A percentile compares a stretch with the other conserved stretches of the same genome.
These are phyloP conservation scores for Molorchus minor DNA, from an alignment of 2,888 invertebrate genomes.

Conservation along the genomic window DNA sequence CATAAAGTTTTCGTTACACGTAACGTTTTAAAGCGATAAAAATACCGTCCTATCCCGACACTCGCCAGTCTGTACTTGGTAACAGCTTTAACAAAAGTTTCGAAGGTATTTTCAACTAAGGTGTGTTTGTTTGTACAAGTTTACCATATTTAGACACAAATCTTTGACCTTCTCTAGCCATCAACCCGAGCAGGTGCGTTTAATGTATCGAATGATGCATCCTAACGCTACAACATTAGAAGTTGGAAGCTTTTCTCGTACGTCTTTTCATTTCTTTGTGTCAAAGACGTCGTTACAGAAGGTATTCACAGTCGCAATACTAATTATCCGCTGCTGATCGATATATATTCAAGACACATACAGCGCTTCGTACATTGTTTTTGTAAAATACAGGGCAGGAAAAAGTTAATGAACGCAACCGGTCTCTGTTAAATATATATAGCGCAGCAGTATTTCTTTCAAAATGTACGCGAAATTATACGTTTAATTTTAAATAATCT, in stretches of 20 bases:
- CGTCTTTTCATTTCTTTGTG: background rate
- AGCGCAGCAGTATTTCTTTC: no score
- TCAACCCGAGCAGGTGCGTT: slow-evolving; percentile 13
- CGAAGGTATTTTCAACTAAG: slow-evolving; percentile 37
- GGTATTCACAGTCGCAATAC: slow-evolving; percentile 13
- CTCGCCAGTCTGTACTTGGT: slow-evolving; percentile 1
- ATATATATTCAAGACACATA: slow-evolving; percentile 22
- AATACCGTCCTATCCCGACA: no score
- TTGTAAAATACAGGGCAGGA: slow-evolving; percentile 22
- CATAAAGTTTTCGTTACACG: no score
- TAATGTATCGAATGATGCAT: slow-evolving; percentile 7
- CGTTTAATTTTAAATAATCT: no score
- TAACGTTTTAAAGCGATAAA: no score
- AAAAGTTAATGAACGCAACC: no score
- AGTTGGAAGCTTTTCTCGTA: background rate
- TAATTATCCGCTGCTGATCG: slow-evolving; percentile 14
- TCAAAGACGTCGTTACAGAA: slow-evolving; percentile 5
- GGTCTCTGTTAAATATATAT: no score
- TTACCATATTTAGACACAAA: slow-evolving; percentile 11
- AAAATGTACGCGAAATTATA: no score
- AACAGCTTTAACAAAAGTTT: slow-evolving; percentile 27
- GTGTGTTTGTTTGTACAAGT: slow-evolving; percentile 41
- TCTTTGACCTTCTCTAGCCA: slow-evolving; percentile 16
- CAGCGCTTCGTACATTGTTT: slow-evolving; percentile 24
- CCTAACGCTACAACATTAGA: background rate